Evolutionary conservation across 1,140 invertebrate species (phyloP).

Genomic region (Oreohelix idahoensis): DNA sequence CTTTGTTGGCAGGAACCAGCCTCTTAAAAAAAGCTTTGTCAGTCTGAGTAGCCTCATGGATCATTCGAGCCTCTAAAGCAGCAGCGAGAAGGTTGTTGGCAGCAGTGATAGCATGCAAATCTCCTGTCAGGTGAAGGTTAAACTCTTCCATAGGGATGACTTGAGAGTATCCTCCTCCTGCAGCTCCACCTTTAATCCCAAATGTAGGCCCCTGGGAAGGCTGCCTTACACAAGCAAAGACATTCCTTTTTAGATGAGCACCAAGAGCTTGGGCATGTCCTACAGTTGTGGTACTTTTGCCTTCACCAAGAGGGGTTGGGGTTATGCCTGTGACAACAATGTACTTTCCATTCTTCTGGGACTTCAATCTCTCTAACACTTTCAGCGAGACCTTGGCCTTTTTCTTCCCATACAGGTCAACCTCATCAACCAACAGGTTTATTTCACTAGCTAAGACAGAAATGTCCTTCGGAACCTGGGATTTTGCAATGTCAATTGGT

Average conservation of each 20-base stretch:
- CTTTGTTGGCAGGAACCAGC: conserved; percentile 86
- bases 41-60: conserved; percentile 93
- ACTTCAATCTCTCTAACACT: conserved; percentile 83
- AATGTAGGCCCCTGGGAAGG: conserved; percentile 99
- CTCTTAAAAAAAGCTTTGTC: conserved; percentile 90
- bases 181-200: conserved; percentile 96
- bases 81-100: conserved; percentile 97
- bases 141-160: conserved; percentile 99
- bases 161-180: conserved; percentile 93
- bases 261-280: conserved; percentile 94
- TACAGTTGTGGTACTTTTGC: conserved; percentile 95
- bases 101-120: conserved; percentile 97
- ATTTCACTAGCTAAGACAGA: conserved; percentile 63
- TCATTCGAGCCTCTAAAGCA: conserved; percentile 90
- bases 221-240: conserved; percentile 96
- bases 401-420: conserved; percentile 91
- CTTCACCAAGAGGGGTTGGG: conserved; percentile 97
- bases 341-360: conserved; percentile 88
- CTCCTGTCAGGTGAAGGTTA: conserved; percentile 98
- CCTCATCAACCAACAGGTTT: conserved; percentile 83
- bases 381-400: conserved; percentile 95
- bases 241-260: conserved; percentile 87
- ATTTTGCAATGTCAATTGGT: conserved; percentile 84
- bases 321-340: conserved; percentile 97
- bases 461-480: conserved; percentile 91